Base-by-base conservation (phyloP, 2,113 vertebrate species). In the Gopherus evgoodei region DNA sequence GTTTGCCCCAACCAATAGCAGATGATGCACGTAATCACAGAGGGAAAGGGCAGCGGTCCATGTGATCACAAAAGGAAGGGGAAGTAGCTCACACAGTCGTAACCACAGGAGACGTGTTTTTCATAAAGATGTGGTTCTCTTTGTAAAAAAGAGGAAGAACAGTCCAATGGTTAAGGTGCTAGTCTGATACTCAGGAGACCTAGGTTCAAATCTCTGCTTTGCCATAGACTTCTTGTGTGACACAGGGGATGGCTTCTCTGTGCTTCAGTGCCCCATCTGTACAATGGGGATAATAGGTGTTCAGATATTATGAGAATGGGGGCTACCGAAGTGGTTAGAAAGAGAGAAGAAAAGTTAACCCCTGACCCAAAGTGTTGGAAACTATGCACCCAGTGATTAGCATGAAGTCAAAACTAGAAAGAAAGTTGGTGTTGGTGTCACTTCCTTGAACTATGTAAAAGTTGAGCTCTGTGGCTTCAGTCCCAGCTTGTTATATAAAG, bases 391-490 rank as follows among this genome's bases (percentile, higher is more conserved):
- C 35, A n/a, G 62, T 81, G 12, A 11, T 91, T 56, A 88, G 89
- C 91, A 59, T 31, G 44, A 93, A 89, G 87, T 80, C 83, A 83
- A 79, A 81, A 79, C 25, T 6, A 25, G 12, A 19, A 88, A 80
- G 76, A 89, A 52, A 81, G 49, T 47, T 88, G 19, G 4, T 84
- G 84, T 62, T 91, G 78, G 76, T 82, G n/a, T 24, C n/a, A 81
- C 75, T 56, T 69, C 35, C 75, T 83, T 72, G 56, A 27, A 52
- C 5, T 2, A 83, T 83, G 27, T 44, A 81, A 87, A 87, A 81
- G 76, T 11, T 52, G 57, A 24, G 38, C 17, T 44, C 27, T 27
- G 57, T 93, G 80, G 42, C 29, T 85, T 91, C 85, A 87, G 85
- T 59, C 76, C 22, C 69, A 76, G 81, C 59, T 79, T 35, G 21